Evolutionary conservation across 2,888 invertebrate genomes (phyloP), one percentile per base, ranked within the genome.

Genomic region (Ornithoptera alexandrae): DNA sequence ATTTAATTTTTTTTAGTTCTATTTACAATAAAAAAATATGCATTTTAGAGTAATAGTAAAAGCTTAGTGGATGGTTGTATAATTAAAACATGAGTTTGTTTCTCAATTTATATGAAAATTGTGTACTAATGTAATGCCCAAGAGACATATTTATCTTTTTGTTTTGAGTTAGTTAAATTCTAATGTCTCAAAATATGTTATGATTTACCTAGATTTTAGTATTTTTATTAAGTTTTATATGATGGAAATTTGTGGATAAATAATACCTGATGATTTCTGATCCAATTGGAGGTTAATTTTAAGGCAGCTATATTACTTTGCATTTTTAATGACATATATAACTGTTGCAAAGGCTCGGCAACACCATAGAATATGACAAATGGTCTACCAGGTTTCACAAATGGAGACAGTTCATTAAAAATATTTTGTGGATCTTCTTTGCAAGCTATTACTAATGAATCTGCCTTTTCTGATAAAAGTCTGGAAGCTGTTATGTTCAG

Each of bases 401-500:
- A 97, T n/a, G 94, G 93, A 42, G 97, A 79, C 30, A 99, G 88
- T 64, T 95, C 94, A 76, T 95, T 94, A 36, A 97, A 93, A 73
- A 98, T 95, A 77, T 95, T 96, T 12, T 95, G 88, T 0, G 98
- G 98, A 88, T 98, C 97, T 84, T 97, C 97, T 84, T 96, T 97
- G 69, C 96, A 95, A 2, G 96, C 95, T 73, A 99, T 94, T 1
- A 96, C 93, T 67, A 98, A 89, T 8, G 96, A 95, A 86, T 97
- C 96, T 73, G 96, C 94, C 88, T 95, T 95, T 0, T 86, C 82
- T 65, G 91, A 88, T 72, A 97, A 88, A 56, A 95, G 79, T 68
- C 93, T 89, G 58, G 95, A 93, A 1, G 96, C 96, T 65, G 90
- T 88, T 77, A 94, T 94, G 78, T 96, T 96, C 64, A 95, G 95